These are phyloP conservation scores for Florisuga fusca DNA, from an alignment of 2,797 vertebrate genomes.

Conservation along the genomic window DNA sequence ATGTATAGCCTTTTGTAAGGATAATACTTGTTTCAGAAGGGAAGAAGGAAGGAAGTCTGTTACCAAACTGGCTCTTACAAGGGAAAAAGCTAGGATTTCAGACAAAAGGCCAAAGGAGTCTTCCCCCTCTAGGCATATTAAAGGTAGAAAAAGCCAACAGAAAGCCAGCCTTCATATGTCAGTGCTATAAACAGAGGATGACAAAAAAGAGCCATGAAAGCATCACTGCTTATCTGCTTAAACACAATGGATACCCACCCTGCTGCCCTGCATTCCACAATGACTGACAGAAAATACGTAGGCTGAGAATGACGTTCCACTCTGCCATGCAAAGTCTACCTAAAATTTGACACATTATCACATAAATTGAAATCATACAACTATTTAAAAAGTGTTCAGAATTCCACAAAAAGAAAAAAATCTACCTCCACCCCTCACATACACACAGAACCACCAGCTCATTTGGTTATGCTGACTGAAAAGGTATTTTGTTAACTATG, in stretches of 20 bases:
- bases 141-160: neutral
- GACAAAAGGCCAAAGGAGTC: neutral
- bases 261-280: neutral
- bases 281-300: neutral
- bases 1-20: neutral
- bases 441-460: neutral
- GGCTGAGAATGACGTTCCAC: neutral
- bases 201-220: neutral
- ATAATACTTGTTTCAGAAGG: neutral
- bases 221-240: neutral
- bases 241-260: neutral
- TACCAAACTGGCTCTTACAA: neutral
- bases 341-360: neutral
- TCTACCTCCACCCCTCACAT: neutral
- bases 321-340: neutral
- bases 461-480: neutral
- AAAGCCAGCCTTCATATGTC: rapidly evolving
- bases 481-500: neutral
- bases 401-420: neutral
- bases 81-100: neutral
- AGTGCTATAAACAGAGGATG: neutral
- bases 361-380: neutral
- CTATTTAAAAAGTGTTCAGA: neutral
- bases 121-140: neutral
- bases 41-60: neutral